Conservation (phyloP, 35 echinoderm and acorn worm genomes). For the Lytechinus pictus region DNA sequence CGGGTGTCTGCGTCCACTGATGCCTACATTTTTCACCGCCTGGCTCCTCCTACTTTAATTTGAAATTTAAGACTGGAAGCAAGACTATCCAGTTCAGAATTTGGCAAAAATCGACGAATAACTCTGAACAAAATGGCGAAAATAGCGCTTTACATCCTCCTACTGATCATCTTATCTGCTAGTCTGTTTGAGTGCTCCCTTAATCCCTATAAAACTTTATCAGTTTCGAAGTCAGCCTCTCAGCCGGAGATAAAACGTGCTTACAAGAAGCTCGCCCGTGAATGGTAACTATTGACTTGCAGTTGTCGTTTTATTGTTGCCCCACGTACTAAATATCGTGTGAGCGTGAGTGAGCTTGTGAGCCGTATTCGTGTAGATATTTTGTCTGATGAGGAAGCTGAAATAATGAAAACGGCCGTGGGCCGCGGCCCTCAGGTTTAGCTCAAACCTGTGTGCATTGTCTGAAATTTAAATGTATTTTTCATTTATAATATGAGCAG, state of each 20-base stretch:
- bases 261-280: constrained; percentile 79
- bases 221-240: constrained; percentile 53
- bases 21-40: too few species aligned
- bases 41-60: background rate
- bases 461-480: too few species aligned
- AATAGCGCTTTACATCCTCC: background rate
- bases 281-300: constrained; percentile 63
- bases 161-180: background rate
- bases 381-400: too few species aligned
- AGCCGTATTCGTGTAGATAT: background rate
- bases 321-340: background rate
- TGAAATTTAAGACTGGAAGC: background rate
- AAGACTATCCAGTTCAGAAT: background rate
- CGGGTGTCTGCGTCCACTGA: too few species aligned
- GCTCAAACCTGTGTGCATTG: too few species aligned
- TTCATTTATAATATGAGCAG: too few species aligned
- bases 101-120: background rate
- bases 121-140: background rate
- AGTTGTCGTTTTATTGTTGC: background rate
- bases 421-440: too few species aligned
- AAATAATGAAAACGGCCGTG: too few species aligned
- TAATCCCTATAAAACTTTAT: background rate
- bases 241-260: constrained; percentile 70
- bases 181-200: background rate
- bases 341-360: background rate